Conservation (phyloP, 2,113 vertebrate genomes). For the Rhabdomys dilectus region DNA sequence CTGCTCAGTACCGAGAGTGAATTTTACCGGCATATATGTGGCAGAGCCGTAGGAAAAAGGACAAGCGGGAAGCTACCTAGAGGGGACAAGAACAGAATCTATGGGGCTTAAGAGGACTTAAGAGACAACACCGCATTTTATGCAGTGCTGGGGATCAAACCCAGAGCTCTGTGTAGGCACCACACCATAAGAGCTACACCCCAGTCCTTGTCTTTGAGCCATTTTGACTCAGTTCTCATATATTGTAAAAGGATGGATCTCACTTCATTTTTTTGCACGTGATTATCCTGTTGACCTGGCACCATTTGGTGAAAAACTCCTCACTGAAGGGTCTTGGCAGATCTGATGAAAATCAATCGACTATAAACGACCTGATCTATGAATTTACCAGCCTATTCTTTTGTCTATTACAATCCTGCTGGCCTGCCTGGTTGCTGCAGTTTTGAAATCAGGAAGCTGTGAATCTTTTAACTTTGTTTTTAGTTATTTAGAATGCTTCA, state of each 20-base stretch:
- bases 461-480: background rate
- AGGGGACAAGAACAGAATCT: background rate
- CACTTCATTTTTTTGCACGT: background rate
- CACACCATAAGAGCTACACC: background rate
- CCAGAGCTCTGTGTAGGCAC: background rate
- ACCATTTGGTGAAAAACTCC: background rate
- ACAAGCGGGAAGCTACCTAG: background rate
- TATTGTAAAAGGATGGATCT: background rate
- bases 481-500: slow-evolving; percentile 12
- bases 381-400: background rate
- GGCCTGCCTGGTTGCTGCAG: background rate
- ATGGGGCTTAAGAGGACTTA: background rate
- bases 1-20: background rate
- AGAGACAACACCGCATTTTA: background rate
- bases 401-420: background rate
- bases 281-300: background rate
- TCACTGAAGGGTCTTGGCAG: background rate
- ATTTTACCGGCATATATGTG: background rate
- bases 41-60: background rate
- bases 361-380: background rate
- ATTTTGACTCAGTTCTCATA: background rate
- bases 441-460: slow-evolving; percentile 3
- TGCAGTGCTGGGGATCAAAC: background rate
- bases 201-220: background rate
- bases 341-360: slow-evolving; percentile 1